Evolutionary conservation across 2,113 vertebrate species (phyloP).

Genomic region (Thalassarche chlororhynchos): DNA sequence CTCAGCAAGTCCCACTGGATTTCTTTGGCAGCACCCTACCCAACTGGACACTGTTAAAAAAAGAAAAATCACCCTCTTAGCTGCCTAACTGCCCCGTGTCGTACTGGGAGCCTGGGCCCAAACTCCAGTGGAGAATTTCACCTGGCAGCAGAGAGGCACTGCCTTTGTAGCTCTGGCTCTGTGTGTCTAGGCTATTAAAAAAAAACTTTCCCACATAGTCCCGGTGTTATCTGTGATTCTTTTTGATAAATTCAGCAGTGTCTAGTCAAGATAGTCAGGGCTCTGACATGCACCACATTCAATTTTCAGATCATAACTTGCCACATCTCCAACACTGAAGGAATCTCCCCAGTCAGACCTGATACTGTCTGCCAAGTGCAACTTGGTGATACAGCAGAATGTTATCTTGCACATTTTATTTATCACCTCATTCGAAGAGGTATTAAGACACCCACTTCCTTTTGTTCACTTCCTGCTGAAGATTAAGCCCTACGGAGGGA

Average conservation of each 20-base stretch:
- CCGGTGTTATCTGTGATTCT: not conserved
- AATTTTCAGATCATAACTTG: conserved; percentile 2
- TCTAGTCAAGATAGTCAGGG: not conserved
- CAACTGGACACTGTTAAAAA: not conserved
- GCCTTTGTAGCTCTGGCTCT: not conserved
- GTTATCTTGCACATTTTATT: not conserved
- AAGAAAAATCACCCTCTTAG: not conserved
- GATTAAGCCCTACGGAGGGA: not conserved
- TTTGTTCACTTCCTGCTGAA: not conserved
- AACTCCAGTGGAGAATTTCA: not conserved
- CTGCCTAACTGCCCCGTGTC: not conserved
- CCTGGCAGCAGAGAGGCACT: not conserved
- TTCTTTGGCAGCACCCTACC: not conserved
- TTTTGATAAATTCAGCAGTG: not conserved
- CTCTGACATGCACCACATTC: not conserved
- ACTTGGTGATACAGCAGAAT: not conserved
- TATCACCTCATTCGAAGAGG: not conserved
- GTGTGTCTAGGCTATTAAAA: not conserved
- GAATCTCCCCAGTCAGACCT: not conserved
- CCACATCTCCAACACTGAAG: not conserved
- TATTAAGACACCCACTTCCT: not conserved
- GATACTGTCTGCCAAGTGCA: conserved; percentile 19
- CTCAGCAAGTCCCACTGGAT: not conserved
- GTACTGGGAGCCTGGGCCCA: not conserved
- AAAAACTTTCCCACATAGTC: not conserved